Conservation (phyloP, 2,113 vertebrate species). For the Lepus timidus region DNA sequence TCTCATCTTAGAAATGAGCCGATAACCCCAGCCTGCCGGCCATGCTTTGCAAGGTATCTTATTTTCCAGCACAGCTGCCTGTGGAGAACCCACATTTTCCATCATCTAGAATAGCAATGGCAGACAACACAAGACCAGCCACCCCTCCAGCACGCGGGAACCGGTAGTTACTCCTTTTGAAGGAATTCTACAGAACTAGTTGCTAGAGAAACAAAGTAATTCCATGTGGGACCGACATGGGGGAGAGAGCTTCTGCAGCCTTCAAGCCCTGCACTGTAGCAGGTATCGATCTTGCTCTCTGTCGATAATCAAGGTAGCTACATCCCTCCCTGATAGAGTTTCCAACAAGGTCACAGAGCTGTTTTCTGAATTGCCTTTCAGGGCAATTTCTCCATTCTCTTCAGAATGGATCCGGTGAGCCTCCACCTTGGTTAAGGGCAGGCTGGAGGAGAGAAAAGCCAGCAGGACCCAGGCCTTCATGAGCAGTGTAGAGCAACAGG, state of each 20-base stretch:
- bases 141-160: neutral
- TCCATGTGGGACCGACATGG: neutral
- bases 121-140: neutral
- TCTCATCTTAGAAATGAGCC: neutral
- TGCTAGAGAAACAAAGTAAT: neutral
- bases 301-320: neutral
- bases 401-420: neutral
- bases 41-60: fast-evolving
- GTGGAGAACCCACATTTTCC: neutral
- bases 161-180: neutral
- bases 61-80: neutral
- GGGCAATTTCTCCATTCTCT: neutral
- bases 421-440: neutral
- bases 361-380: neutral
- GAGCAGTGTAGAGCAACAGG: neutral
- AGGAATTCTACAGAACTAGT: neutral
- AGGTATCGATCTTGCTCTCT: neutral
- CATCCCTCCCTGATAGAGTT: neutral
- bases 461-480: neutral
- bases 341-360: neutral
- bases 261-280: neutral
- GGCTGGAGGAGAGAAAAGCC: neutral
- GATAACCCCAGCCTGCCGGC: neutral
- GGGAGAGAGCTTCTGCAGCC: neutral
- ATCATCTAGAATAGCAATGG: neutral